Conservation (phyloP, 2,888 invertebrate species). For the Clivina fossor region DNA sequence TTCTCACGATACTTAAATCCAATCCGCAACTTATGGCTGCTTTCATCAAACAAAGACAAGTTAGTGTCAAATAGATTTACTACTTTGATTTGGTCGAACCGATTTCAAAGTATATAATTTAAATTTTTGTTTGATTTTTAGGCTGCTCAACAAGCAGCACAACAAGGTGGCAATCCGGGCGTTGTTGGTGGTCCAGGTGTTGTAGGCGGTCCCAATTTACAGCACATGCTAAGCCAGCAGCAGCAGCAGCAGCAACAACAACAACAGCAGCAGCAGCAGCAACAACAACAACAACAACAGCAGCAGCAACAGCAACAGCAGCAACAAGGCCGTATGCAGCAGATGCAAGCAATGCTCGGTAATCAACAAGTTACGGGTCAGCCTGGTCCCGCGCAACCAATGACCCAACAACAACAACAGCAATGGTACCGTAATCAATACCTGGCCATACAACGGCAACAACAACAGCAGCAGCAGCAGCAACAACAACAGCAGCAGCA, state of each 20-base stretch:
- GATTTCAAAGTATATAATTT: not conserved
- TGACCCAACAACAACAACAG: slow-evolving; percentile 49
- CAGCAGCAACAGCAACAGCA: slow-evolving; percentile 59
- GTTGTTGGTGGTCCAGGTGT: too few relatives aligned
- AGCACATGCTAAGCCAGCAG: slow-evolving; percentile 54
- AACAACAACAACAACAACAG: slow-evolving; percentile 55
- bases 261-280: slow-evolving; percentile 58
- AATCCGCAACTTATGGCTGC: slow-evolving; percentile 96
- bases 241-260: slow-evolving; percentile 57
- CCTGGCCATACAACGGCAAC: slow-evolving; percentile 49
- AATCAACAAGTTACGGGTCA: slow-evolving; percentile 40
- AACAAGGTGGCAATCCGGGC: slow-evolving; percentile 44
- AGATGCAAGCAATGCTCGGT: slow-evolving; percentile 52
- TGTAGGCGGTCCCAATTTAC: slow-evolving; percentile 56
- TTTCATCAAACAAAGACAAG: slow-evolving; percentile 85
- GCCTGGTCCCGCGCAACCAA: slow-evolving; percentile 49
- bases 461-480: slow-evolving; percentile 58
- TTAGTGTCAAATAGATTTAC: slow-evolving; percentile 46
- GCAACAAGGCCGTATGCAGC: slow-evolving; percentile 52
- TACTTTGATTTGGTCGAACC: not conserved
- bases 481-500: slow-evolving; percentile 62
- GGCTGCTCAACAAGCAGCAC: slow-evolving; percentile 46
- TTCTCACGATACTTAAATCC: slow-evolving; percentile 85
- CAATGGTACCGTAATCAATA: slow-evolving; percentile 48
- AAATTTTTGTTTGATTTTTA: slow-evolving; percentile 36